phyloP scores from a whole-genome alignment of 2,888 invertebrate species.

The Argyresthia albistria region DNA sequence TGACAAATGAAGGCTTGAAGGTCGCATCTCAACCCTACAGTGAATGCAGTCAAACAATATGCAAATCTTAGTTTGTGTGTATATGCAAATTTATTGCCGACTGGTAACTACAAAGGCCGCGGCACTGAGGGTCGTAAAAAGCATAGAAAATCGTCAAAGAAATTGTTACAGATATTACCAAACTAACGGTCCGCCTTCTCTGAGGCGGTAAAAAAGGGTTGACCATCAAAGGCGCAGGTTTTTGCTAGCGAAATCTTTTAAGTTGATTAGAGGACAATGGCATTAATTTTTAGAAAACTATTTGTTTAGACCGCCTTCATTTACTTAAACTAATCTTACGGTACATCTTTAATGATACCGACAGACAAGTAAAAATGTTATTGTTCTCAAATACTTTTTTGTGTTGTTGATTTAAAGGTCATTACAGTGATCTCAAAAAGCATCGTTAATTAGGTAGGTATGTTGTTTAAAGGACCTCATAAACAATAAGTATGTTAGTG shows the following conservation, averaged over 20 bases:
- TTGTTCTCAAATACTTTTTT: not conserved
- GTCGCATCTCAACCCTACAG: constrained; percentile 20
- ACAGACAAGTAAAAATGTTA: not conserved
- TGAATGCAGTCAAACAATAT: constrained; percentile 42
- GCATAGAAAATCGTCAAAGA: constrained; percentile 45
- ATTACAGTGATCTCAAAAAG: too few species aligned
- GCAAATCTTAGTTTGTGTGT: constrained; percentile 45
- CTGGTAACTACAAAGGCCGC: constrained; percentile 33
- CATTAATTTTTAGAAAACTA: constrained; percentile 40
- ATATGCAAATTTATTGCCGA: constrained; percentile 59
- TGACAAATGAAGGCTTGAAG: constrained; percentile 21
- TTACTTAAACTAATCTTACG: constrained; percentile 20
- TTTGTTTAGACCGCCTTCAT: constrained; percentile 30
- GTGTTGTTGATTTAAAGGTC: too few species aligned
- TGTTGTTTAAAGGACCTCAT: not conserved
- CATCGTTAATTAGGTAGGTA: too few species aligned
- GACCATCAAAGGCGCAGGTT: constrained; percentile 31
- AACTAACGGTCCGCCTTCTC: constrained; percentile 38
- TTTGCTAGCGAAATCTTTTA: constrained; percentile 49
- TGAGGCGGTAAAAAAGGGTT: constrained; percentile 53
- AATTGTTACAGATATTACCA: constrained; percentile 49
- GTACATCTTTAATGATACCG: constrained; percentile 7
- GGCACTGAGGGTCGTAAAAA: constrained; percentile 45
- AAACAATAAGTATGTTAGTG: not conserved
- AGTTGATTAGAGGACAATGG: constrained; percentile 60